Percentiles rank a stretch among this genome's conserved stretches.
phyloP scores from a whole-genome alignment of 2,797 vertebrate species.

The Aselliscus stoliczkanus region DNA sequence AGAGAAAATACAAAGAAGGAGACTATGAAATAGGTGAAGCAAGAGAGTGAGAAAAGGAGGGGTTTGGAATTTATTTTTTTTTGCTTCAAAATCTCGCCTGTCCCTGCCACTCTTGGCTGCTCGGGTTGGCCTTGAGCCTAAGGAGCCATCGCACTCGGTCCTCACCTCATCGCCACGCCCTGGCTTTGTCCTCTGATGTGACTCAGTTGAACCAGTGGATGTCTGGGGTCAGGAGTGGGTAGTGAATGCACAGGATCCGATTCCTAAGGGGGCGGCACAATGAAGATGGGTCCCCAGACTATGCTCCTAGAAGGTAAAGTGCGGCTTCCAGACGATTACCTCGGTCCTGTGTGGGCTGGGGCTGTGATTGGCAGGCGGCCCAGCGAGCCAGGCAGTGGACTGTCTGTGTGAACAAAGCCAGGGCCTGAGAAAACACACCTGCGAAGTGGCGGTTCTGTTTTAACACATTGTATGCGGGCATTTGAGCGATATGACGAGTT shows the following conservation, averaged over 20 bases:
- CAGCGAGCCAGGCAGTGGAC: neutral
- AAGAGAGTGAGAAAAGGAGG: neutral
- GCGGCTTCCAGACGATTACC: neutral
- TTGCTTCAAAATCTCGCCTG: neutral
- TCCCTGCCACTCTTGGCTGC: neutral
- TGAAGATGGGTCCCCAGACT: neutral
- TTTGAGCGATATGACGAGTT: no score
- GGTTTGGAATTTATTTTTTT: neutral
- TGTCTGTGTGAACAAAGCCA: neutral
- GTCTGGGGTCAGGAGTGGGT: neutral
- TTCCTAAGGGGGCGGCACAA: neutral
- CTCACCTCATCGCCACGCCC: neutral
- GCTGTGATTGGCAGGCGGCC: neutral
- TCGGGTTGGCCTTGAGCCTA: neutral
- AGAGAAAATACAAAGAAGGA: neutral
- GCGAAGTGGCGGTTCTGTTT: neutral
- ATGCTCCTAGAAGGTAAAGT: neutral
- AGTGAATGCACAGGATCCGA: no score
- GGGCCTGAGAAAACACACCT: no score
- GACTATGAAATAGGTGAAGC: neutral
- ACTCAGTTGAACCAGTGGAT: neutral
- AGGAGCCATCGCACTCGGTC: neutral
- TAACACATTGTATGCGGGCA: no score
- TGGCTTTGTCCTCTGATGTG: neutral
- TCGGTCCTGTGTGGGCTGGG: neutral